A percentile compares a stretch with the other conserved stretches of the same genome.
Evolutionary conservation across 2,888 invertebrate species (phyloP).

Genomic region (Myopa testacea): DNA sequence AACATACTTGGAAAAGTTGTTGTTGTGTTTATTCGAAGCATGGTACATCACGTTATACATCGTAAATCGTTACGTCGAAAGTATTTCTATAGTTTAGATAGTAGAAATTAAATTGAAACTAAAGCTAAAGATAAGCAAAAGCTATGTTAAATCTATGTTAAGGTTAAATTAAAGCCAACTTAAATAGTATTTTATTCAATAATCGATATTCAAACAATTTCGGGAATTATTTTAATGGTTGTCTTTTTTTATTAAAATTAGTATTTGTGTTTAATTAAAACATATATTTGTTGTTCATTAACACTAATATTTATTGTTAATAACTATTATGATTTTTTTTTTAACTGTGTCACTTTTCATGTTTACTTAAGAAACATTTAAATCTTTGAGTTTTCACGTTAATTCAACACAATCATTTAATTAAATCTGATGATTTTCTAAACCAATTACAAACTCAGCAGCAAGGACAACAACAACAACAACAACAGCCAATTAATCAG

Average conservation of each 20-base stretch:
- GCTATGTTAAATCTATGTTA: too few relatives aligned
- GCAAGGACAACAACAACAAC: background rate
- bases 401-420: slow-evolving; percentile 22
- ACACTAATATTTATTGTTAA: background rate
- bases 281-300: background rate
- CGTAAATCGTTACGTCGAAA: too few relatives aligned
- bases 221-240: too few relatives aligned
- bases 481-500: slow-evolving; percentile 25
- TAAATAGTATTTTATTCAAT: too few relatives aligned
- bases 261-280: background rate
- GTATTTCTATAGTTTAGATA: too few relatives aligned
- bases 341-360: background rate
- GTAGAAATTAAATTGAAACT: too few relatives aligned
- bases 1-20: too few relatives aligned
- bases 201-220: too few relatives aligned
- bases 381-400: background rate
- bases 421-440: slow-evolving; percentile 19
- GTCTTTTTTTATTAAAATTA: background rate
- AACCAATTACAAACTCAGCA: slow-evolving; percentile 15
- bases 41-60: too few relatives aligned
- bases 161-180: too few relatives aligned
- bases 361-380: background rate
- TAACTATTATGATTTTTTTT: background rate
- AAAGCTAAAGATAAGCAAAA: too few relatives aligned
- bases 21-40: too few relatives aligned